A percentile compares a stretch with the other conserved stretches of the same genome.
phyloP scores from a whole-genome alignment of 2,797 vertebrate species.

The Setipinna tenuifilis region DNA sequence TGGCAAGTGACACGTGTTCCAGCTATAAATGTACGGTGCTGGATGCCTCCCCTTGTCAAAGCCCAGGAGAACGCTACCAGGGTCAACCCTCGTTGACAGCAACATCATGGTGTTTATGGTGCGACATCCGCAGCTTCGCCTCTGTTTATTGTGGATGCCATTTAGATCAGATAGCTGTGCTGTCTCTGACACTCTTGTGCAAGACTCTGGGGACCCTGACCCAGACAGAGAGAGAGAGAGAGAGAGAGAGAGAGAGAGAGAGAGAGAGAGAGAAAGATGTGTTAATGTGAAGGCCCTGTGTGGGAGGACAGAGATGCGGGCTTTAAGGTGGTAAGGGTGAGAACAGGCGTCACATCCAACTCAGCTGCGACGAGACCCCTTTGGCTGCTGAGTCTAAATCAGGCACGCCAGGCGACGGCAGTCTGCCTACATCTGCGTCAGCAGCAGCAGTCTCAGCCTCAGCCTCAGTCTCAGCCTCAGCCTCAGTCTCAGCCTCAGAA shows the following conservation, averaged over 20 bases:
- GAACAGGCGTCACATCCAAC: too few species aligned
- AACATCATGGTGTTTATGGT: slow-evolving; percentile 5
- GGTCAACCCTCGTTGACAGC: neutral
- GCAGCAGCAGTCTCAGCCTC: too few species aligned
- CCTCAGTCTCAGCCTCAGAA: neutral
- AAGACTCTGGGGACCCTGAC: neutral
- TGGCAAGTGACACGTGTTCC: neutral
- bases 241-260: neutral
- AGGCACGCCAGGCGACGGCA: neutral
- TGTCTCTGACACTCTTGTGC: neutral
- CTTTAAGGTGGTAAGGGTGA: too few species aligned
- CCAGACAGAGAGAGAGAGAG: neutral
- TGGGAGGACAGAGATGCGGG: neutral
- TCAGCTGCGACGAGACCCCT: too few species aligned
- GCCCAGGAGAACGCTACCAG: neutral
- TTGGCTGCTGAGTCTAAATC: neutral
- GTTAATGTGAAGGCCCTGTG: neutral
- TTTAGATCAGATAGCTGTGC: neutral
- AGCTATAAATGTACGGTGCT: neutral
- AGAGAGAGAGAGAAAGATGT: slow-evolving; percentile 14
- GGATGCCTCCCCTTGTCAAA: neutral
- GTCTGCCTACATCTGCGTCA: neutral
- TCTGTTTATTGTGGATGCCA: neutral
- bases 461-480: neutral
- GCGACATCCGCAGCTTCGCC: neutral